Conservation (phyloP, 2,113 vertebrate genomes). For the Erpornis zantholeuca region DNA sequence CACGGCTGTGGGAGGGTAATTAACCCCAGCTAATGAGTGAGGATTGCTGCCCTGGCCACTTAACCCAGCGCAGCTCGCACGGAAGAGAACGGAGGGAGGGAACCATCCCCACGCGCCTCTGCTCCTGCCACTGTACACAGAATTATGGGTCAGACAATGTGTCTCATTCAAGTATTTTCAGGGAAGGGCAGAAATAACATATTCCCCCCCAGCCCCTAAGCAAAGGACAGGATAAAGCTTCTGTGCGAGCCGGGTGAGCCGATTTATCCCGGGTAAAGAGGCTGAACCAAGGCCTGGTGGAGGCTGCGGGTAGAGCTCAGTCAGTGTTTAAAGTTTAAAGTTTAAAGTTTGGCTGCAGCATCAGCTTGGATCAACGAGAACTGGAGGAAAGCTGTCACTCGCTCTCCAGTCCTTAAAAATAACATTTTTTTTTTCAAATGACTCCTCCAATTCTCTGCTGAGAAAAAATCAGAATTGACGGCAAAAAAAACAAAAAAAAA, state of each 20-base stretch:
- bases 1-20: neutral
- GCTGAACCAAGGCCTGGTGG: neutral
- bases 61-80: neutral
- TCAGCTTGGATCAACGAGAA: neutral
- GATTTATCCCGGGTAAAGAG: neutral
- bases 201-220: constrained; percentile 68
- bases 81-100: neutral
- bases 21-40: neutral
- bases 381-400: neutral
- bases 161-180: constrained; percentile 82
- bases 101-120: constrained; percentile 1
- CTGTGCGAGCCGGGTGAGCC: neutral
- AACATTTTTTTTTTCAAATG: accelerated
- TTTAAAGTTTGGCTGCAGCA: neutral
- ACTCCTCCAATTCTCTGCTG: neutral
- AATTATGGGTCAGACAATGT: constrained; percentile 66
- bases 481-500: too few species aligned
- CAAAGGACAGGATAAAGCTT: constrained; percentile 67
- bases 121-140: constrained; percentile 60
- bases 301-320: neutral
- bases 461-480: neutral
- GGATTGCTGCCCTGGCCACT: neutral
- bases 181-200: constrained; percentile 78
- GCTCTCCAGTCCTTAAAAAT: neutral
- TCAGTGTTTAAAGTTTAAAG: neutral